These are phyloP conservation scores for Saxidomus purpurata DNA, from an alignment of 1,140 invertebrate species.

Conservation along the genomic window DNA sequence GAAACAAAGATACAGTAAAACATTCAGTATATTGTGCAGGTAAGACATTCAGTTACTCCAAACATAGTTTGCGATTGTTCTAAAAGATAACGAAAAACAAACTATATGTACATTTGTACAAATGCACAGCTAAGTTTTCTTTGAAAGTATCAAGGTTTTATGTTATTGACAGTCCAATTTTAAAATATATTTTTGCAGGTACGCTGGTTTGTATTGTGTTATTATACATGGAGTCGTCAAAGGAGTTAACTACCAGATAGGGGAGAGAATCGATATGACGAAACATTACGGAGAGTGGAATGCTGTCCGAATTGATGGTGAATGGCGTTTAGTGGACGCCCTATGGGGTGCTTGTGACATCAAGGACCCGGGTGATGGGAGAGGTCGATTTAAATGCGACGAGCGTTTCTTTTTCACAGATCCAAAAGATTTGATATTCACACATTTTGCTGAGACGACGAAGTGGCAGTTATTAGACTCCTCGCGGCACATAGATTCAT, in stretches of 20 bases:
- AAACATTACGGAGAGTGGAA: slow-evolving; percentile 77
- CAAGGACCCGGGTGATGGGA: slow-evolving; percentile 52
- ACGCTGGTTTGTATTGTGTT: slow-evolving; percentile 70
- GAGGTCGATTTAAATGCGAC: slow-evolving; percentile 78
- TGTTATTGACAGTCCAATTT: no score
- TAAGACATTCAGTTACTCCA: slow-evolving; percentile 37
- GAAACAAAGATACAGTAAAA: slow-evolving; percentile 75
- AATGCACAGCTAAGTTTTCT: no score
- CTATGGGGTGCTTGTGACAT: slow-evolving; percentile 76
- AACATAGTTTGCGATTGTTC: no score
- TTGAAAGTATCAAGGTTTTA: no score
- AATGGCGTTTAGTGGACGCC: slow-evolving; percentile 76
- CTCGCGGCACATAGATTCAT: slow-evolving; percentile 66
- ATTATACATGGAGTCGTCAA: slow-evolving; percentile 75
- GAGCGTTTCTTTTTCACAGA: slow-evolving; percentile 87
- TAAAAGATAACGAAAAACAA: no score
- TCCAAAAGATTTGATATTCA: slow-evolving; percentile 87
- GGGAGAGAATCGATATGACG: slow-evolving; percentile 69
- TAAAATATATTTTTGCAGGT: slow-evolving; percentile 66
- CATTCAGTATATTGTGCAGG: slow-evolving; percentile 77
- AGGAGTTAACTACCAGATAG: slow-evolving; percentile 85
- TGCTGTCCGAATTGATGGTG: slow-evolving; percentile 71
- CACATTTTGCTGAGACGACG: slow-evolving; percentile 86
- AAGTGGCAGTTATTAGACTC: slow-evolving; percentile 74
- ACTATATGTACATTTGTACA: no score